phyloP scores from a whole-genome alignment of 2,888 invertebrate genomes.

The Lymantria dispar region DNA sequence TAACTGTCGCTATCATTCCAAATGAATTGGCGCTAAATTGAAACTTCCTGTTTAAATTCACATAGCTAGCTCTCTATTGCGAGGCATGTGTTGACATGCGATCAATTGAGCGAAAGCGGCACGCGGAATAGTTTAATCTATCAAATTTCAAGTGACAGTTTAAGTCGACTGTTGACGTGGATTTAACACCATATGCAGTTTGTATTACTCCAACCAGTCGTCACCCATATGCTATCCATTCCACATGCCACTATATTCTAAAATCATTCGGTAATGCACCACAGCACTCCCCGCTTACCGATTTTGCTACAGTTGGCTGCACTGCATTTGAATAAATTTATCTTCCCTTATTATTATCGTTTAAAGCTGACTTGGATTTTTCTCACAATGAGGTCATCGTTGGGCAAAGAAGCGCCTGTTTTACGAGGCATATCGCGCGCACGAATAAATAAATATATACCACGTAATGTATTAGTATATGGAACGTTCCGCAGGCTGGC shows the following conservation, averaged over 20 bases:
- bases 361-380: constrained; percentile 47
- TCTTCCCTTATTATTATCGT: constrained; percentile 38
- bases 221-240: constrained; percentile 49
- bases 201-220: constrained; percentile 43
- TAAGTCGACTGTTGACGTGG: constrained; percentile 49
- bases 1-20: constrained; percentile 64
- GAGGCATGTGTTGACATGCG: constrained; percentile 69
- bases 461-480: constrained; percentile 47
- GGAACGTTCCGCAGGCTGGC: constrained; percentile 52
- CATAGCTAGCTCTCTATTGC: constrained; percentile 61
- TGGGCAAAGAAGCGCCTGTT: constrained; percentile 50
- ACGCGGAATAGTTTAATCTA: constrained; percentile 58
- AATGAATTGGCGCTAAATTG: constrained; percentile 79
- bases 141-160: constrained; percentile 67
- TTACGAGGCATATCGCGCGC: constrained; percentile 58
- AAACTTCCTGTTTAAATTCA: constrained; percentile 78
- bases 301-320: constrained; percentile 46
- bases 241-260: constrained; percentile 48
- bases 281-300: constrained; percentile 39
- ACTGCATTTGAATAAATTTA: constrained; percentile 43
- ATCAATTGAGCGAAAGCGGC: constrained; percentile 76
- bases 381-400: constrained; percentile 66
- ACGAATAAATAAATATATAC: constrained; percentile 52
- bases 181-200: constrained; percentile 59
- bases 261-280: constrained; percentile 39